phyloP scores from a whole-genome alignment of 2,888 invertebrate species.

The Apantesis nais region DNA sequence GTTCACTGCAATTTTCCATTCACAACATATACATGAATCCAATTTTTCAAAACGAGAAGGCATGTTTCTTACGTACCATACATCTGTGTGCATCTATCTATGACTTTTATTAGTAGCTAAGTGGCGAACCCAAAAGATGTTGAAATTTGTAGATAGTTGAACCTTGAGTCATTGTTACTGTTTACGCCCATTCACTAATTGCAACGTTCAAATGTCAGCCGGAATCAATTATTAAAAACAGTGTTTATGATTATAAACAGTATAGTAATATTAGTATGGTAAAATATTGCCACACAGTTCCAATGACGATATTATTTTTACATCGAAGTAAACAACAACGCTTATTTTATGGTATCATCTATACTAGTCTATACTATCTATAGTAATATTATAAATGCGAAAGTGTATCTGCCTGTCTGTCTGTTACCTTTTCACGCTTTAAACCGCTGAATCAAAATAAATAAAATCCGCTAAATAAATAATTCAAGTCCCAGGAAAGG shows the following conservation, averaged over 20 bases:
- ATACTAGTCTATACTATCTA: no score
- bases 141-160: conserved; percentile 5
- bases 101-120: background rate
- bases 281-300: conserved; percentile 12
- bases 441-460: no score
- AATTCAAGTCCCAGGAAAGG: no score
- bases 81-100: background rate
- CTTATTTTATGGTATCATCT: no score
- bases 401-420: no score
- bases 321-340: no score
- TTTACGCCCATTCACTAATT: background rate
- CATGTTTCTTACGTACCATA: background rate
- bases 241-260: no score
- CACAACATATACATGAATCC: no score
- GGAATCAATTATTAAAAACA: conserved; percentile 8
- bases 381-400: background rate
- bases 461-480: no score
- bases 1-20: no score
- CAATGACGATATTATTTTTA: background rate
- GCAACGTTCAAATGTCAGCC: conserved; percentile 15
- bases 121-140: background rate
- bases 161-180: conserved; percentile 8
- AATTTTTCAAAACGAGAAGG: background rate
- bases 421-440: no score
- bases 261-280: no score